A percentile compares a stretch with the other conserved stretches of the same genome.
phyloP scores from a whole-genome alignment of 2,888 invertebrate genomes.

The Allolobophora icterica region DNA sequence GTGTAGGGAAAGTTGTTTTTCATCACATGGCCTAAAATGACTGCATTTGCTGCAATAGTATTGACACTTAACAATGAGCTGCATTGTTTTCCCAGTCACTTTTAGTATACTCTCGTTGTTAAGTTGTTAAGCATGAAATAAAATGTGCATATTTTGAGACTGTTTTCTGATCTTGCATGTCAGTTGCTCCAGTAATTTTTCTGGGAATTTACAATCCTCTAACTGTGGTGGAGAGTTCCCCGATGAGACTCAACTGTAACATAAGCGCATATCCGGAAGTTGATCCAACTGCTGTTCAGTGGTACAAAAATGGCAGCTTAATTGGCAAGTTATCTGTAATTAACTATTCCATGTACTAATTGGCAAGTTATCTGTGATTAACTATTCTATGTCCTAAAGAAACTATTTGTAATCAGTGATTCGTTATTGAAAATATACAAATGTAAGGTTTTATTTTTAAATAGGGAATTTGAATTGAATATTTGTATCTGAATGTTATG shows the following conservation, averaged over 20 bases:
- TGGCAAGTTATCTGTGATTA: neutral
- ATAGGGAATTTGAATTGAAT: neutral
- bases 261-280: conserved; percentile 23
- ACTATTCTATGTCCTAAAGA: neutral
- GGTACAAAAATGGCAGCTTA: neutral
- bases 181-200: conserved; percentile 29
- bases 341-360: neutral
- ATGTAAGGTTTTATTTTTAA: neutral
- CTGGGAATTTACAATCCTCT: conserved; percentile 25
- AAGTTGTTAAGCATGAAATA: too few relatives aligned
- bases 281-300: neutral
- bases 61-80: too few relatives aligned
- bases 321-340: conserved; percentile 2
- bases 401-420: neutral
- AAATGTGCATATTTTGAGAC: neutral
- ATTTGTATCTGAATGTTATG: neutral
- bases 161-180: neutral
- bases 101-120: too few relatives aligned
- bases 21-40: too few relatives aligned
- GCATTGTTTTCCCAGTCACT: too few relatives aligned
- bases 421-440: neutral
- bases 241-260: neutral
- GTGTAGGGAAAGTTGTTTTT: too few relatives aligned
- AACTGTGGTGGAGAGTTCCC: neutral
- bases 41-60: too few relatives aligned